Base-by-base conservation (phyloP, 2,888 invertebrate species). In the Lissonota sp. region DNA sequence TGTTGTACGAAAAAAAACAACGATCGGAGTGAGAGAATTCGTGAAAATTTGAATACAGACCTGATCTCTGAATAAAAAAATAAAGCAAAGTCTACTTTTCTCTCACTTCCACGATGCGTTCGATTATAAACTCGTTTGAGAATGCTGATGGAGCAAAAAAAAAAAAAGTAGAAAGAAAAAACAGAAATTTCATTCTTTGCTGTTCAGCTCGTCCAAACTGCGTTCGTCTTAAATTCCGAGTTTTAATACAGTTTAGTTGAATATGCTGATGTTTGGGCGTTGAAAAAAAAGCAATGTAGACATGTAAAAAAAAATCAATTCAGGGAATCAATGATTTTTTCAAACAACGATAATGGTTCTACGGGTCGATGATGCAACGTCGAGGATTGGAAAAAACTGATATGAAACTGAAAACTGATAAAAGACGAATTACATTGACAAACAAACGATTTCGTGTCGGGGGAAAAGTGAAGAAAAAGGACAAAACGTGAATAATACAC, bases 401-500 rank as follows among this genome's bases (percentile, higher is more conserved):
- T 70, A n/a, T n/a, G n/a, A n/a, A n/a, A n/a, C n/a, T n/a, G n/a
- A n/a, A n/a, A n/a, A n/a, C n/a, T n/a, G n/a, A n/a, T n/a, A n/a
- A 70, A 49, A 8, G 16, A 26, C 26, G 37, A 46, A n/a, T 14
- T 51, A 42, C 12, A 44, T n/a, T 26, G 12, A 71, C 58, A 42
- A n/a, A 42, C 42, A 44, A 26, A 26, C 26, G 6, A 10, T 14
- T 42, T 40, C 16, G 58, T 62, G 39, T 26, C 3, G 16, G 49
- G 5, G 10, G 26, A 10, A 53, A 71, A 81, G 70, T 16, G 64
- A 44, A n/a, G n/a, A 42, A 63, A 80, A 64, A 80, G 69, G 74
- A 58, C 76, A 60, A 78, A 66, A 70, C 84, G 37, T 77, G n/a
- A 79, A 66, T 60, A 72, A 77, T 26, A 78, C 63, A 14, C n/a